Percentiles rank a stretch among this genome's conserved stretches.
These are phyloP conservation scores for Bos taurus DNA, from an alignment of 2,113 vertebrate species.

Conservation along the genomic window ARS-UCD2.0 NC_037342.1:14280501-14281000, in stretches of 20 bases:
- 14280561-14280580: background rate
- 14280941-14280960: constrained; percentile 83
- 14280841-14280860: background rate
- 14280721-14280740: background rate
- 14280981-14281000: constrained; percentile 91
- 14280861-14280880: background rate
- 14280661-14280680: background rate
- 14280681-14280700: background rate
- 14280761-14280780: background rate
- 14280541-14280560: background rate
- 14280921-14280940: background rate
- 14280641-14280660: background rate
- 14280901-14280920: background rate
- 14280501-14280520: background rate
- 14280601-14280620: background rate
- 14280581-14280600: background rate
- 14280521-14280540: background rate
- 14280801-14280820: background rate
- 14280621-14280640: background rate
- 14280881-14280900: background rate
- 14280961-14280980: constrained; percentile 91
- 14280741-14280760: background rate
- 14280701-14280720: background rate
- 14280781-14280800: background rate
- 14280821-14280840: background rate